Percentiles rank a stretch among this genome's conserved stretches.
Evolutionary conservation across 2,888 invertebrate species (phyloP).

Genomic region (Allophyes oxyacanthae): DNA sequence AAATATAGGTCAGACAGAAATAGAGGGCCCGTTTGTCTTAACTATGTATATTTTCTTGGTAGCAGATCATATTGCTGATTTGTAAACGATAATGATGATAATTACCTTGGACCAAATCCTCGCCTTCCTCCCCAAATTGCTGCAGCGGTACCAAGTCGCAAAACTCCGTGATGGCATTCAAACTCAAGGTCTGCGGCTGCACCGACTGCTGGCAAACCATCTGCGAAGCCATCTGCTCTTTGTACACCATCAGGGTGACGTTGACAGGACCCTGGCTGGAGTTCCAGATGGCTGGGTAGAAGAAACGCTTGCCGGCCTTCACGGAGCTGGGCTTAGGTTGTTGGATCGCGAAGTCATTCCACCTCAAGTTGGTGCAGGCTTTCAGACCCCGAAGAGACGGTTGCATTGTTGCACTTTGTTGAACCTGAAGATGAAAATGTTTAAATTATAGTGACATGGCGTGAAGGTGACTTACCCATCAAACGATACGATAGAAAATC

Average conservation of each 20-base stretch:
- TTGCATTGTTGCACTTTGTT: conserved; percentile 92
- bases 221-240: conserved; percentile 90
- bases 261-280: conserved; percentile 90
- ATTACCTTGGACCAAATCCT: conserved; percentile 92
- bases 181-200: conserved; percentile 90
- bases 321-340: conserved; percentile 85
- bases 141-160: conserved; percentile 93
- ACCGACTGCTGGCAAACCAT: conserved; percentile 90
- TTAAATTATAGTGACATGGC: not conserved
- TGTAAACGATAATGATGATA: too few relatives aligned
- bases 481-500: too few relatives aligned
- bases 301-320: conserved; percentile 92
- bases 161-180: conserved; percentile 94
- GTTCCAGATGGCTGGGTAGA: conserved; percentile 93
- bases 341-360: conserved; percentile 92
- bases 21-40: too few relatives aligned
- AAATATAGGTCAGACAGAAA: too few relatives aligned
- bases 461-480: too few relatives aligned
- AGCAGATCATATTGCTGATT: too few relatives aligned
- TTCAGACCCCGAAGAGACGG: conserved; percentile 92
- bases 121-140: conserved; percentile 90
- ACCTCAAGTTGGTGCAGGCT: conserved; percentile 92
- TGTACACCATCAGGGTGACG: conserved; percentile 91
- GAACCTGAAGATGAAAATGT: conserved; percentile 76
- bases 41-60: too few relatives aligned